A percentile compares a stretch with the other conserved stretches of the same genome.
These are phyloP conservation scores for Albula glossodonta DNA, from an alignment of 2,113 vertebrate genomes.

Conservation along the genomic window DNA sequence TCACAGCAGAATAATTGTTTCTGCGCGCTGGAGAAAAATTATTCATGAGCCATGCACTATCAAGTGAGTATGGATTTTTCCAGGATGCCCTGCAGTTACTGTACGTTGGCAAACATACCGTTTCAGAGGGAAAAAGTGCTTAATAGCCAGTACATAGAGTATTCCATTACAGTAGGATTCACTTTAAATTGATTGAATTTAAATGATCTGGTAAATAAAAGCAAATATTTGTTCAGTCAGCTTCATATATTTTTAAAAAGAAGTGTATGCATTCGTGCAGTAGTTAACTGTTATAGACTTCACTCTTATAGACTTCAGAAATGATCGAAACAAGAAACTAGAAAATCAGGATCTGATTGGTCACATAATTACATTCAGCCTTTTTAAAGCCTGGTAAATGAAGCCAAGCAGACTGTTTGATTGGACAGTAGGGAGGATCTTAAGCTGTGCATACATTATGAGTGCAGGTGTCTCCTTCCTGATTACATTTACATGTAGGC, in stretches of 20 bases:
- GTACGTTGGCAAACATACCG: constrained; percentile 22
- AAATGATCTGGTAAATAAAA: constrained; percentile 4
- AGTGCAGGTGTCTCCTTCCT: no score
- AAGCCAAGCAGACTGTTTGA: no score
- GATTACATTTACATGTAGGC: no score
- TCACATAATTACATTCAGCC: no score
- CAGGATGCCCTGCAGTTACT: constrained; percentile 22
- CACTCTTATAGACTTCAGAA: no score
- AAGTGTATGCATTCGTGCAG: background rate
- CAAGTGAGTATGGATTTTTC: constrained; percentile 66
- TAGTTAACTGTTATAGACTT: no score
- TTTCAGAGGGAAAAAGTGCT: background rate
- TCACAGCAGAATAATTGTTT: constrained; percentile 68
- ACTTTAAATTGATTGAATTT: background rate
- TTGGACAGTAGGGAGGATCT: no score
- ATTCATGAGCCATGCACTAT: constrained; percentile 64
- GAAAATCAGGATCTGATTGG: no score
- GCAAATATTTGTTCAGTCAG: background rate
- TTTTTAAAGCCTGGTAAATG: no score
- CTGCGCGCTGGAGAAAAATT: constrained; percentile 72
- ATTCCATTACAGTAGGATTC: background rate
- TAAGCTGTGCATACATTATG: no score
- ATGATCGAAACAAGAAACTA: no score
- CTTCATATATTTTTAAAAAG: background rate
- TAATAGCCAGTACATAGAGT: background rate